Conservation (phyloP, 1,140 invertebrate genomes). For the Dendroctonus ponderosae region DNA sequence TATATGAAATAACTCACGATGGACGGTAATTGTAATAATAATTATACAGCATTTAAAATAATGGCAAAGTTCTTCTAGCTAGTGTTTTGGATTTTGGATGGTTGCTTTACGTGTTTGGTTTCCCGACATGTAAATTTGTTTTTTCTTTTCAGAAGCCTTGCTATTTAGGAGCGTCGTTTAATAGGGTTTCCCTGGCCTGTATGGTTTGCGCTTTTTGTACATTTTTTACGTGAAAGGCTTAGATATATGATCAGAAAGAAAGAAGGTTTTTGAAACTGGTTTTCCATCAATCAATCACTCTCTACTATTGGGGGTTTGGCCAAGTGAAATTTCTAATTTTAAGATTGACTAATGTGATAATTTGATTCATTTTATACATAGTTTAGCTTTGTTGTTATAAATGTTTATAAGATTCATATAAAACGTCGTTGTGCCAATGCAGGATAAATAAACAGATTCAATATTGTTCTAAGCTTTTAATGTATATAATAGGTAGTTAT, state of each 20-base stretch:
- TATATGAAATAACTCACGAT: slow-evolving; percentile 1
- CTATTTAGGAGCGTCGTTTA: slow-evolving; percentile 17
- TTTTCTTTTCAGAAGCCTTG: slow-evolving; percentile 24
- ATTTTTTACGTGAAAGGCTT: background rate
- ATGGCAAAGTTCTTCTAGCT: background rate
- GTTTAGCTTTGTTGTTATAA: slow-evolving; percentile 11
- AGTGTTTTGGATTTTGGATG: slow-evolving; percentile 2
- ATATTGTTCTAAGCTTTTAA: slow-evolving; percentile 3
- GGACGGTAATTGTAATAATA: too few species aligned
- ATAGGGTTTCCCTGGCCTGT: background rate
- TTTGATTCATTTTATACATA: background rate
- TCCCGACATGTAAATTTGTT: background rate
- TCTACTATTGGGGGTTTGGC: background rate
- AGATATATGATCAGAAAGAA: background rate
- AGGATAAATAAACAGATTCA: background rate
- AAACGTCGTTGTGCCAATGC: slow-evolving; percentile 7
- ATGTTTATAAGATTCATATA: slow-evolving; percentile 4
- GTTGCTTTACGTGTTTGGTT: background rate
- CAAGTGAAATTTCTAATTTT: background rate
- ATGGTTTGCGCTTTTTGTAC: background rate
- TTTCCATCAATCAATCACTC: background rate
- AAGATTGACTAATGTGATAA: background rate
- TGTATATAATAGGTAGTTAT: background rate
- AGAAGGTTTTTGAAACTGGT: background rate
- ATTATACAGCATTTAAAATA: background rate